Base-by-base conservation (phyloP, 2,113 vertebrate genomes). In the Hippocampus comes region DNA sequence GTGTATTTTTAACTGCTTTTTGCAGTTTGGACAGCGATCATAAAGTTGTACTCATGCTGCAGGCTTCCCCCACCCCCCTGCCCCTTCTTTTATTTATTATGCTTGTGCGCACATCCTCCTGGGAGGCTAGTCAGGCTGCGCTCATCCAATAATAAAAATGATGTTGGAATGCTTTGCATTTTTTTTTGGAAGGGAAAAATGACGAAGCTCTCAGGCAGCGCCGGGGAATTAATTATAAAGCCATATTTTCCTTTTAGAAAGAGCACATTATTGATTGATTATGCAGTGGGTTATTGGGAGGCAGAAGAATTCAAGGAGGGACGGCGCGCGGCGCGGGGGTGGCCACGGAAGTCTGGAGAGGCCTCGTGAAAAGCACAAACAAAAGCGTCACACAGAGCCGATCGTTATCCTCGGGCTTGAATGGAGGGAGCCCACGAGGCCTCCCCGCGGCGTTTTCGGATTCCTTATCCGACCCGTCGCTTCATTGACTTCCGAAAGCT, bases 231-330 rank as follows among this genome's bases (percentile, higher is more conserved):
- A 70, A 78, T 69, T 23, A 46, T 72, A 64, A 72, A 70, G 57
- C 56, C 75, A 67, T 88, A 79, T 79, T 86, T 85, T 85, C 86
- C 55, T 75, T 84, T 89, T 85, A 83, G 55, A 79, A 84, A 86
- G 71, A 82, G 77, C 79, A 57, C 20, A 53, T 78, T 84, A 87
- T 88, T 89, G 84, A 87, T 88, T 88, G 82, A 75, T 87, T 72
- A 79, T 79, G 74, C 78, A 76, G 64, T 77, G 30, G 57, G 57
- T 72, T 23, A 65, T 71, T 42, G 63, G 78, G 73, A 75, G 68
- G 63, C 1, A 10, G 48, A 67, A 69, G 77, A 80, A 84, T 83
- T 79, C 70, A 79, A 80, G 59, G 48, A 27, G 57, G 38, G 73
- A 68, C 68, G 68, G 74, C 74, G 76, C 30, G 49, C 0, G 64